Percentiles rank a stretch among this genome's conserved stretches.
These are phyloP conservation scores for Mechanitis mazaeus DNA, from an alignment of 2,888 invertebrate species.

Conservation along the genomic window DNA sequence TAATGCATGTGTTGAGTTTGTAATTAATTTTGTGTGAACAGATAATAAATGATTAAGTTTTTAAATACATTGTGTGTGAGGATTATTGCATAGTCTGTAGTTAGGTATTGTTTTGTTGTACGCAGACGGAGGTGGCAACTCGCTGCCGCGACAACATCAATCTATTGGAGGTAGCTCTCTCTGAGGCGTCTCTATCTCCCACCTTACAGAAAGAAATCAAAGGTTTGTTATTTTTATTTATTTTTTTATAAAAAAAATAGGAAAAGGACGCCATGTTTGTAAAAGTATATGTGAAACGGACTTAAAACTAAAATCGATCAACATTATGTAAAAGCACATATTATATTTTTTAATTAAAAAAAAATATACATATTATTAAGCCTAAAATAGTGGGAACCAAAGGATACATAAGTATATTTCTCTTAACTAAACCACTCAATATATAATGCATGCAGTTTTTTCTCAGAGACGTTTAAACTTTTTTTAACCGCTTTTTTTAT, in stretches of 20 bases:
- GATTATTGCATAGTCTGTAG: constrained; percentile 2
- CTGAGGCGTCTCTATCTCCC: constrained; percentile 71
- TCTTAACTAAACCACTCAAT: too few relatives aligned
- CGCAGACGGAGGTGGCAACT: constrained; percentile 88
- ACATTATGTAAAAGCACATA: too few relatives aligned
- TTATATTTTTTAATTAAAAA: too few relatives aligned
- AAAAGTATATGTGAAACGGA: too few relatives aligned
- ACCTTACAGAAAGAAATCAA: constrained; percentile 76
- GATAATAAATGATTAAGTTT: constrained; percentile 15
- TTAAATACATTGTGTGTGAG: constrained; percentile 9
- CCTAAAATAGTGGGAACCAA: too few relatives aligned
- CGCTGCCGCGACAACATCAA: constrained; percentile 92
- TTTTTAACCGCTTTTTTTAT: neutral
- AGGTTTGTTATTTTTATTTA: constrained; percentile 64
- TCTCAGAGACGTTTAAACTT: neutral
- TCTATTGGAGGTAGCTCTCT: constrained; percentile 83
- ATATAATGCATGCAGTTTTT: too few relatives aligned
- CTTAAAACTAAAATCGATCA: too few relatives aligned
- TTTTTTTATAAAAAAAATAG: neutral
- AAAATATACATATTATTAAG: too few relatives aligned
- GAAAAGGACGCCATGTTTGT: too few relatives aligned
- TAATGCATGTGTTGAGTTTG: constrained; percentile 20
- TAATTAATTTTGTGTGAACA: constrained; percentile 10
- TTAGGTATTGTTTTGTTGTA: constrained; percentile 44
- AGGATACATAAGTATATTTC: too few relatives aligned